Evolutionary conservation across 2,113 vertebrate species (phyloP).

Genomic region (Oncorhynchus masou): DNA sequence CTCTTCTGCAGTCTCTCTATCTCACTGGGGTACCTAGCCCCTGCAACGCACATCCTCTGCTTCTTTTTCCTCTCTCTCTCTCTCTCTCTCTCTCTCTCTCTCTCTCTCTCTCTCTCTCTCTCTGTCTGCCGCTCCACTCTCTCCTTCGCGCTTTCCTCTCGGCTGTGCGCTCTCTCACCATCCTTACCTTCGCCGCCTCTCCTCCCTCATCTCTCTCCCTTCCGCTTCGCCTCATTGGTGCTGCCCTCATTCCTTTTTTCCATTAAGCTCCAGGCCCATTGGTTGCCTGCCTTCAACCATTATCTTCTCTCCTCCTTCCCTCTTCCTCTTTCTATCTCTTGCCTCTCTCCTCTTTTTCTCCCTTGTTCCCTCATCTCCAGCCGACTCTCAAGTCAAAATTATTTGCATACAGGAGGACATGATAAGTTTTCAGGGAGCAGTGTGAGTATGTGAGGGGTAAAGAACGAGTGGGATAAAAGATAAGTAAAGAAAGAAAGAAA

Average conservation of each 20-base stretch:
- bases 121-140: slow-evolving; percentile 16
- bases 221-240: slow-evolving; percentile 78
- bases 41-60: slow-evolving; percentile 45
- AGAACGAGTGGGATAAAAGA: slow-evolving; percentile 20
- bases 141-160: slow-evolving; percentile 52
- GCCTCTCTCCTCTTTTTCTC: slow-evolving; percentile 56
- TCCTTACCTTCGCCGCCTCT: slow-evolving; percentile 27
- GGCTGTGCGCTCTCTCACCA: slow-evolving; percentile 49
- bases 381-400: slow-evolving; percentile 86
- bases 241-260: slow-evolving; percentile 84
- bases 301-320: slow-evolving; percentile 80
- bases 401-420: slow-evolving; percentile 90
- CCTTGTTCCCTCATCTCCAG: slow-evolving; percentile 57
- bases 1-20: slow-evolving; percentile 53
- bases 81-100: slow-evolving; percentile 24
- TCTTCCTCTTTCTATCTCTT: slow-evolving; percentile 35
- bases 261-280: slow-evolving; percentile 86
- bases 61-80: slow-evolving; percentile 27
- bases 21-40: slow-evolving; percentile 54
- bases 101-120: slow-evolving; percentile 25
- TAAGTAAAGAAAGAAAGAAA: too few species aligned
- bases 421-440: slow-evolving; percentile 80
- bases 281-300: slow-evolving; percentile 88
- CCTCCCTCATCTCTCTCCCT: slow-evolving; percentile 60
- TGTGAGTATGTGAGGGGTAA: slow-evolving; percentile 50